Evolutionary conservation across 2,888 invertebrate genomes (phyloP), one percentile per base, ranked within the genome.

Genomic region (Desoria tigrina): DNA sequence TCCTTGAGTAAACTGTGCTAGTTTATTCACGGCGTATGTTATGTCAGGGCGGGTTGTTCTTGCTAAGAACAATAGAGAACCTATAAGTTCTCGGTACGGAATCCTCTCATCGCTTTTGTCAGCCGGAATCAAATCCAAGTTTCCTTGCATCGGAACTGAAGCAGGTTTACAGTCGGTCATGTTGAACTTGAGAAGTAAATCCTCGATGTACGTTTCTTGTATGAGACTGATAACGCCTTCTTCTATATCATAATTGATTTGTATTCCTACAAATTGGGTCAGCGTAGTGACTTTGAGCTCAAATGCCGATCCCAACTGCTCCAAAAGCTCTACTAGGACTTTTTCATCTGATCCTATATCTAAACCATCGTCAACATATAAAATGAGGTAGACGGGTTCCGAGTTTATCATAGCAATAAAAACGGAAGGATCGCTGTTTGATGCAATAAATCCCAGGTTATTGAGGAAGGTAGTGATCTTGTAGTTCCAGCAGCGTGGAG

Each of bases 311-410:
- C n/a, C n/a, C n/a, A n/a, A n/a, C n/a, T n/a, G n/a, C n/a, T n/a
- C n/a, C n/a, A n/a, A n/a, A n/a, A n/a, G n/a, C n/a, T n/a, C n/a
- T n/a, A n/a, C n/a, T n/a, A n/a, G n/a, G n/a, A n/a, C n/a, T n/a
- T n/a, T n/a, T n/a, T n/a, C n/a, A n/a, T n/a, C 21, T 2, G 59
- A 26, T 14, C 57, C 42, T 6, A 66, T 42, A 1, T 66, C 1
- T 9, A 69, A 45, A n/a, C 58, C 61, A 61, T 76, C 75, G 65
- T 75, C 74, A 6, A 75, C 74, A 60, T 74, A 76, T 1, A 75
- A 32, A 21, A 28, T 59, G 3, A 76, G 27, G 21, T 55, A 57
- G 2, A 70, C 21, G 11, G 23, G 26, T 27, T 21, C 27, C 9
- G 49, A 60, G 1, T 59, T 28, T 16, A 32, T n/a, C 4, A 14